Evolutionary conservation across 1,140 invertebrate genomes (phyloP), one percentile per base, ranked within the genome.

Genomic region (Monochamus saltuarius): DNA sequence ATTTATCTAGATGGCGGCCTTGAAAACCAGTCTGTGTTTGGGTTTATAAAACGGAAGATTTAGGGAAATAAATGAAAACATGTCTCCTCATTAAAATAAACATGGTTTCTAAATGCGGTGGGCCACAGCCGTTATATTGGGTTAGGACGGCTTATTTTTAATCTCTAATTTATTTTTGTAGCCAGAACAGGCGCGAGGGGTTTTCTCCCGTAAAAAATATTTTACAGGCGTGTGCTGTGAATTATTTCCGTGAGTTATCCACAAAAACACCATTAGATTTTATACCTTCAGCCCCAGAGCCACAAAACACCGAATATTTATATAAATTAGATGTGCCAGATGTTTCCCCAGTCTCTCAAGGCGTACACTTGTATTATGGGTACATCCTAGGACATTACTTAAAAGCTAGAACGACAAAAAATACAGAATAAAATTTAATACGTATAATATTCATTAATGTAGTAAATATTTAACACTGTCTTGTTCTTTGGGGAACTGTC

Each of bases 51-150:
- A 64, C 65, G 62, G 55, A 60, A 67, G 61, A 64, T 67, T 58
- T 67, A 59, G 59, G 65, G 65, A 63, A 67, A 67, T 64, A 64
- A 67, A 64, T 64, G 62, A 59, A 67, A 67, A 67, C 65, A 67
- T 64, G 65, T 67, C 65, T 59, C 64, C 61, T 67, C 65, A 67
- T 67, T 67, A 67, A 67, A 67, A 67, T 64, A 67, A 67, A 67
- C 65, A 67, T 50, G 50, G 42, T 53, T 56, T 56, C 56, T 58
- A 58, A 58, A 58, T 63, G 61, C 55, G 61, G 58, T 59, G 57
- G 61, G 34, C 61, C 58, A 54, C 50, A 60, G 49, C 51, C 51
- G 59, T 64, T 66, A 63, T 66, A 63, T 66, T 66, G 65, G 61
- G 65, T 63, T 64, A 66, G 65, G 65, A 58, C 51, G 29, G 45